phyloP scores from a whole-genome alignment of 2,888 invertebrate genomes.

The Trissoscelio sp. region DNA sequence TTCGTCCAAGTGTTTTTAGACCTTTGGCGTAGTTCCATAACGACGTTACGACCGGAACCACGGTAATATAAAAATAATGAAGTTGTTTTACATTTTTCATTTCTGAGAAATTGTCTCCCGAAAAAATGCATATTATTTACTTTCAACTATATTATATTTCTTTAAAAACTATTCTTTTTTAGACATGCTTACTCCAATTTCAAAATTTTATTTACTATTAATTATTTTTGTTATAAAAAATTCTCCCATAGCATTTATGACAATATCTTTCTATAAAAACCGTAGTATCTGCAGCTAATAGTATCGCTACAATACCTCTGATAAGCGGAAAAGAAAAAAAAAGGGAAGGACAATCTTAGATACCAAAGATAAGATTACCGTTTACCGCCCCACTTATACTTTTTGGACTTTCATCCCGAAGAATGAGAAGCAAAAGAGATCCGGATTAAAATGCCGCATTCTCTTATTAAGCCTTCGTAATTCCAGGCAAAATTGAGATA shows the following conservation, averaged over 20 bases:
- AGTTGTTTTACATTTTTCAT: conserved; percentile 20
- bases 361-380: conserved; percentile 43
- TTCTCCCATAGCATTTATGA: conserved; percentile 31
- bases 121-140: not conserved
- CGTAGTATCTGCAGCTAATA: conserved; percentile 5
- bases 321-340: not conserved
- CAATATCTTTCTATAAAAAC: conserved; percentile 2
- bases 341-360: conserved; percentile 26
- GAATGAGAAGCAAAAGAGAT: conserved; percentile 18
- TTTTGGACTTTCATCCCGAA: conserved; percentile 6
- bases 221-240: too few relatives aligned
- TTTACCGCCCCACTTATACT: conserved; percentile 13
- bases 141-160: too few relatives aligned
- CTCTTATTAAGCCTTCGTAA: conserved; percentile 32
- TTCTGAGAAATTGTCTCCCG: not conserved
- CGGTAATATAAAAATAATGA: conserved; percentile 32
- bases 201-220: too few relatives aligned
- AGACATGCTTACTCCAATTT: too few relatives aligned
- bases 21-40: conserved; percentile 42
- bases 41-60: not conserved
- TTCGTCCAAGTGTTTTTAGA: conserved; percentile 42
- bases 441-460: conserved; percentile 32
- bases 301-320: conserved; percentile 18
- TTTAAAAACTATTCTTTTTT: too few relatives aligned
- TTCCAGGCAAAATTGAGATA: conserved; percentile 20